A percentile compares a stretch with the other conserved stretches of the same genome.
Evolutionary conservation across 1,140 invertebrate species (phyloP).

Genomic region (Plectrocnemia conspersa): DNA sequence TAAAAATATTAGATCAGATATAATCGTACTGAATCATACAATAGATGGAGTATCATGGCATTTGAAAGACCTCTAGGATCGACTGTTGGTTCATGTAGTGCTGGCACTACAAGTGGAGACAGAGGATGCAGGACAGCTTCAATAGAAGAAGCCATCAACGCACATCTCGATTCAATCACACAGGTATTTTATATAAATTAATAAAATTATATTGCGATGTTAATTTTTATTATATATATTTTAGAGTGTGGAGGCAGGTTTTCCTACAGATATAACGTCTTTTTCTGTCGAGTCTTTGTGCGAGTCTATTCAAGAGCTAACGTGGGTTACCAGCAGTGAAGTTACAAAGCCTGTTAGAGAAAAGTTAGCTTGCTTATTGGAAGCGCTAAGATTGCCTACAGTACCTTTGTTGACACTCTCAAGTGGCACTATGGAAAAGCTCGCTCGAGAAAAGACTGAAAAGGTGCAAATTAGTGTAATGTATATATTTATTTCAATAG

Average conservation of each 20-base stretch:
- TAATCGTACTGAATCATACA: conserved; percentile 13
- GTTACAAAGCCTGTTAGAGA: conserved; percentile 26
- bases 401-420: conserved; percentile 14
- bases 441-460: conserved; percentile 29
- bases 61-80: conserved; percentile 67
- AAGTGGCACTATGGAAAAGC: conserved; percentile 14
- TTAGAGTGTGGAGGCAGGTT: conserved; percentile 26
- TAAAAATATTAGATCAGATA: neutral
- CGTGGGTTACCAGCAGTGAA: conserved; percentile 25
- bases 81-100: conserved; percentile 45
- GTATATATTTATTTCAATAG: neutral
- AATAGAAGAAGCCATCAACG: conserved; percentile 34
- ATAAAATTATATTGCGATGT: neutral
- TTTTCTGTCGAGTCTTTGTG: conserved; percentile 20
- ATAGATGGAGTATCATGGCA: conserved; percentile 89
- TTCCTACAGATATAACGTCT: neutral
- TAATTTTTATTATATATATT: neutral
- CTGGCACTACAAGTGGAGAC: conserved; percentile 35
- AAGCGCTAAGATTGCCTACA: conserved; percentile 16
- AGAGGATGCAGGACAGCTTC: conserved; percentile 17
- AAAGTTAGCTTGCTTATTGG: conserved; percentile 20
- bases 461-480: conserved; percentile 22
- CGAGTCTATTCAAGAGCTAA: conserved; percentile 20
- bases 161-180: conserved; percentile 26
- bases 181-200: conserved; percentile 18